These are phyloP conservation scores for Iselma pallidipennis DNA, from an alignment of 2,888 invertebrate species.

Conservation along the genomic window DNA sequence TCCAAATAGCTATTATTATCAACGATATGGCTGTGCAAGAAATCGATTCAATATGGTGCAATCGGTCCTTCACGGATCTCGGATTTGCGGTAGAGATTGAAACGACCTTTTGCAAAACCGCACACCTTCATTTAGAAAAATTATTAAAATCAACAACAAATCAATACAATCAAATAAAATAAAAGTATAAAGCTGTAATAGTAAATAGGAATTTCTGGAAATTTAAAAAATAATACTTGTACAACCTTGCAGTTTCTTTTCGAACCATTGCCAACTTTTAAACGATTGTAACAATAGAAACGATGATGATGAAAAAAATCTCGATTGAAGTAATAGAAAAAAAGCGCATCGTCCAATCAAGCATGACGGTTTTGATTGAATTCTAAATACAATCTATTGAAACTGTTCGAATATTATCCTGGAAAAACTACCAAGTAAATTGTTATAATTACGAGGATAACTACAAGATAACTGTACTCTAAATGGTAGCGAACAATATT, in stretches of 20 bases:
- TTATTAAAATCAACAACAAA: background rate
- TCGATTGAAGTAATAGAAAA: background rate
- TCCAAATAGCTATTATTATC: background rate
- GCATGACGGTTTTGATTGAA: constrained; percentile 1
- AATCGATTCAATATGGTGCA: background rate
- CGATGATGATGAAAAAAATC: background rate
- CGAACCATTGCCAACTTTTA: no score
- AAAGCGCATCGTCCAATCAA: background rate
- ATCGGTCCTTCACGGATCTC: background rate
- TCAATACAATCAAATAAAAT: background rate
- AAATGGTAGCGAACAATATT: no score
- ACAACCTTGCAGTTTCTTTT: background rate
- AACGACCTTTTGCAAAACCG: background rate
- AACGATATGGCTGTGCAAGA: background rate
- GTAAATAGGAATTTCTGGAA: background rate
- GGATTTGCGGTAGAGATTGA: background rate
- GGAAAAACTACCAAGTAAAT: background rate
- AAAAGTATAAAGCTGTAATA: background rate
- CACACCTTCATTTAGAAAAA: background rate
- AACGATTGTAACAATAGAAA: background rate
- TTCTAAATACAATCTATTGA: constrained; percentile 1
- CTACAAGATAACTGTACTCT: no score
- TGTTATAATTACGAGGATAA: background rate
- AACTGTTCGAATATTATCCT: background rate
- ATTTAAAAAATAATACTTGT: background rate